Conservation (phyloP, 1,140 invertebrate species). For the Ephestia elutella region DNA sequence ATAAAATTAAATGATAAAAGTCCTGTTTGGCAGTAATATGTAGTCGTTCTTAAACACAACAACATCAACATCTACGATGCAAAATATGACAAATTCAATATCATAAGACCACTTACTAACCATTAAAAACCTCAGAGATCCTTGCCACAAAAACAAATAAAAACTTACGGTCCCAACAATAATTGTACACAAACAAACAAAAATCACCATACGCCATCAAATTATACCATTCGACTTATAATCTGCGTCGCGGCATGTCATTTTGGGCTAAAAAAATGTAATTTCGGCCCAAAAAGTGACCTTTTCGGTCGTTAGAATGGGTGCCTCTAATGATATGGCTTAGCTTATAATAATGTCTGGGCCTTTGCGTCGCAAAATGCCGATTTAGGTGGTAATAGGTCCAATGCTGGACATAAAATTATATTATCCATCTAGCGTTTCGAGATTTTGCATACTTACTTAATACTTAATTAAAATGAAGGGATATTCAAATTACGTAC, state of each 20-base stretch:
- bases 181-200: slow-evolving; percentile 2
- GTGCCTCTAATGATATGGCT: neutral
- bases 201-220: neutral
- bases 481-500: too few relatives aligned
- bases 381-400: neutral
- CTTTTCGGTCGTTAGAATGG: slow-evolving; percentile 1
- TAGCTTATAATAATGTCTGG: neutral
- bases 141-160: neutral
- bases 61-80: too few relatives aligned
- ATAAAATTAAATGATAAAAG: too few relatives aligned
- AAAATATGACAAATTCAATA: too few relatives aligned
- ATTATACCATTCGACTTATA: neutral
- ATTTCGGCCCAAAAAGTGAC: slow-evolving; percentile 1
- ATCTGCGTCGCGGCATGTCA: neutral
- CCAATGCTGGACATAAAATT: neutral
- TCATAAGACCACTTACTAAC: neutral
- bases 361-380: neutral
- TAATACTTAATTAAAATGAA: too few relatives aligned
- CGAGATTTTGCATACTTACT: too few relatives aligned
- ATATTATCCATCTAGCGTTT: too few relatives aligned
- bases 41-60: too few relatives aligned
- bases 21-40: too few relatives aligned
- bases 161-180: neutral
- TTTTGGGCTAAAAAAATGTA: neutral
- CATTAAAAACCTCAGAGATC: neutral